Base-by-base conservation (phyloP, 2,797 vertebrate species). In the Malacoctenus gilli region DNA sequence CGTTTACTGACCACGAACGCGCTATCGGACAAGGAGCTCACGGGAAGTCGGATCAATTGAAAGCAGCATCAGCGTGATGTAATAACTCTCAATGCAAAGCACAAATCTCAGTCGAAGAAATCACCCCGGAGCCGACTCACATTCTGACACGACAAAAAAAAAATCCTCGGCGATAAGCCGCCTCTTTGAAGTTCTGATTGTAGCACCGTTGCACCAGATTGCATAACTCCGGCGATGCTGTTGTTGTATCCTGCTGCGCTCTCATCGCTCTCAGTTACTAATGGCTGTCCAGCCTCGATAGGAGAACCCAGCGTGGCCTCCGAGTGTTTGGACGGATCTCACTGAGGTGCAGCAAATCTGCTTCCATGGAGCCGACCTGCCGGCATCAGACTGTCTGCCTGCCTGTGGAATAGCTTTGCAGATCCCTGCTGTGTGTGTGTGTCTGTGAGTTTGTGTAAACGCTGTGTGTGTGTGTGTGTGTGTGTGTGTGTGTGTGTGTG, bases 261-360 rank as follows among this genome's bases (percentile, higher is more conserved):
- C 40, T 36, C 42, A 47, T 18, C 37, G 10, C 47, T 48, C 64
- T 19, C 48, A 30, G 21, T 52, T 40, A 55, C 50, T 34, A 30
- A 61, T 11, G 18, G 39, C 60, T 12, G 25, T 36, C n/a, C 38
- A 47, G 48, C 53, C 47, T 66, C 49, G 68, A 66, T 46, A 47
- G 43, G 13, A 59, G 53, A 60, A 25, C 63, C 9, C 61, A 60
- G 56, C 36, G 8, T 35, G 68, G 10, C 4, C 4, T 49, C 54
- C 54, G 39, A 52, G 56, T 74, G 63, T 70, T 20, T 70, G 49
- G 75, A 69, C 65, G 50, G 32, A 31, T 32, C 1, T 13, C 48
- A 38, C 51, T 5, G 8, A 68, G 49, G 57, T 54, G 49, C 47
- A 59, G 59, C 23, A 72, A 71, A 75, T 68, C 62, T 62, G 55